Evolutionary conservation across 2,797 vertebrate genomes (phyloP).

Genomic region (Carduelis carduelis): DNA sequence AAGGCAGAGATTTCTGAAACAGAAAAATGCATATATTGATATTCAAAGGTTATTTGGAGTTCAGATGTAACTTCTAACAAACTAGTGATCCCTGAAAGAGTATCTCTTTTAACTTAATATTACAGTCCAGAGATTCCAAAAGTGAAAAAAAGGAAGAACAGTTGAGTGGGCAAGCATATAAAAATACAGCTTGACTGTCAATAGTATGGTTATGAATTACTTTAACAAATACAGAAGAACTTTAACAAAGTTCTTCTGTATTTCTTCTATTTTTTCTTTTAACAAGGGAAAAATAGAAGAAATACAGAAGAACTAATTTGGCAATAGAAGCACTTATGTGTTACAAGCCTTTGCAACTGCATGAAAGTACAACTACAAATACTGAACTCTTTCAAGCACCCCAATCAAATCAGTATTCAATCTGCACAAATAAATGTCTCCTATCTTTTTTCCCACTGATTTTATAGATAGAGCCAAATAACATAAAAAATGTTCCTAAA

Average conservation of each 20-base stretch:
- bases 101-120: background rate
- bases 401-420: background rate
- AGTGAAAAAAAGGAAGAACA: background rate
- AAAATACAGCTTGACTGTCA: background rate
- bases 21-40: background rate
- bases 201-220: background rate
- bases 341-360: background rate
- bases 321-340: background rate
- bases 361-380: background rate
- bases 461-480: background rate
- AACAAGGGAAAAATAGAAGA: background rate
- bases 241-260: no score
- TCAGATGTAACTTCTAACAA: background rate
- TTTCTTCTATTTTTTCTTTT: no score
- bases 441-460: background rate
- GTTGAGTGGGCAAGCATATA: background rate
- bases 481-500: background rate
- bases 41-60: background rate
- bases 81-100: background rate
- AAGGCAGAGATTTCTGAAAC: background rate
- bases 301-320: background rate
- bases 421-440: background rate
- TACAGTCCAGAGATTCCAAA: background rate
- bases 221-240: background rate
- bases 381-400: background rate